Evolutionary conservation across 2,113 vertebrate species (phyloP).

Genomic region (Phylloscopus whistleri): DNA sequence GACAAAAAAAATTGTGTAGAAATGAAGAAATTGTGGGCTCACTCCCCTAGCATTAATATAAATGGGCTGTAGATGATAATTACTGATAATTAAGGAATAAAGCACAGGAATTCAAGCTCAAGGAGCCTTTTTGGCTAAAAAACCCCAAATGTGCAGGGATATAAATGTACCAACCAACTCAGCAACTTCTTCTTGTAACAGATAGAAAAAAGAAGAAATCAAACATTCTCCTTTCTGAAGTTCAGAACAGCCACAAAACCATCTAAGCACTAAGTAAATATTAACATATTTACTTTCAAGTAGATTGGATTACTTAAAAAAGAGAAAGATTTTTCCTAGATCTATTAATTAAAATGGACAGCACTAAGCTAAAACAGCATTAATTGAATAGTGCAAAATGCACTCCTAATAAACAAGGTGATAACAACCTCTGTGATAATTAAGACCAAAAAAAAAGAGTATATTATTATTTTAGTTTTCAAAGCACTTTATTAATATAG

Average conservation of each 20-base stretch:
- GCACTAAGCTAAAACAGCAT: not conserved
- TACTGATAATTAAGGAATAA: not conserved
- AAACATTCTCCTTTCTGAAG: not conserved
- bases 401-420: not conserved
- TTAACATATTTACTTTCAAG: not conserved
- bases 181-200: not conserved
- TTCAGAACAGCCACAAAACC: not conserved
- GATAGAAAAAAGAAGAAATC: not conserved
- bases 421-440: not conserved
- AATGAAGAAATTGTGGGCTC: not conserved
- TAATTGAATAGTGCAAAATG: not conserved
- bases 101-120: not conserved
- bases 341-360: not conserved
- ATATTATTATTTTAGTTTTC: not conserved
- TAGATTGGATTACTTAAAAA: not conserved
- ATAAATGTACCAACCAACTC: not conserved
- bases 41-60: not conserved
- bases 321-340: not conserved
- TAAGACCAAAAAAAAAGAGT: not conserved
- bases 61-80: not conserved
- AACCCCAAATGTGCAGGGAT: accelerated
- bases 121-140: not conserved
- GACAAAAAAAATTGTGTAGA: not conserved
- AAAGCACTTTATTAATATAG: not conserved
- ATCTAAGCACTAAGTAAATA: not conserved